Conservation (phyloP, 2,888 invertebrate species). For the Pristionchus maxplancki region DNA sequence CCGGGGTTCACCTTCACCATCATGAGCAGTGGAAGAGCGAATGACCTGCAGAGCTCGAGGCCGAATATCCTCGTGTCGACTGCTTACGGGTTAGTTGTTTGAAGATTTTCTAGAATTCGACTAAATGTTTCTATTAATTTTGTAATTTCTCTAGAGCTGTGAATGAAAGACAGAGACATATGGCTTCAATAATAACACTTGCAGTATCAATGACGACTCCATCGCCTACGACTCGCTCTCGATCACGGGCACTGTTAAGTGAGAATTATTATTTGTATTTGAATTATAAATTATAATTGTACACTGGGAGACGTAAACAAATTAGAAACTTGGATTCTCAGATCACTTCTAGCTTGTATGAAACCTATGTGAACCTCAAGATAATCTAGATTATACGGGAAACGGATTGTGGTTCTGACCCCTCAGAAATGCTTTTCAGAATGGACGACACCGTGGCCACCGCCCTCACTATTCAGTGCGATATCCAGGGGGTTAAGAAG, state of each 20-base stretch:
- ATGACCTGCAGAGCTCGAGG: not conserved
- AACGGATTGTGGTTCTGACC: too few species aligned
- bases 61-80: not conserved
- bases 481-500: not conserved
- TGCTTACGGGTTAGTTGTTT: not conserved
- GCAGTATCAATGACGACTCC: not conserved
- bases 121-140: too few species aligned
- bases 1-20: not conserved
- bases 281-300: not conserved
- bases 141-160: too few species aligned
- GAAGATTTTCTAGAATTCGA: too few species aligned
- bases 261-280: not conserved
- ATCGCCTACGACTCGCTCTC: slow-evolving; percentile 5
- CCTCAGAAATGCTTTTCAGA: not conserved
- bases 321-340: not conserved
- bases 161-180: too few species aligned
- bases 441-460: not conserved
- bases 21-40: not conserved
- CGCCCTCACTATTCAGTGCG: not conserved
- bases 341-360: not conserved
- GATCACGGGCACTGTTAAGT: not conserved
- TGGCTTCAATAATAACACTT: not conserved
- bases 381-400: too few species aligned
- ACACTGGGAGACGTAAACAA: not conserved
- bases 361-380: too few species aligned